Evolutionary conservation across 2,797 vertebrate species (phyloP).

Genomic region (Channa striata): DNA sequence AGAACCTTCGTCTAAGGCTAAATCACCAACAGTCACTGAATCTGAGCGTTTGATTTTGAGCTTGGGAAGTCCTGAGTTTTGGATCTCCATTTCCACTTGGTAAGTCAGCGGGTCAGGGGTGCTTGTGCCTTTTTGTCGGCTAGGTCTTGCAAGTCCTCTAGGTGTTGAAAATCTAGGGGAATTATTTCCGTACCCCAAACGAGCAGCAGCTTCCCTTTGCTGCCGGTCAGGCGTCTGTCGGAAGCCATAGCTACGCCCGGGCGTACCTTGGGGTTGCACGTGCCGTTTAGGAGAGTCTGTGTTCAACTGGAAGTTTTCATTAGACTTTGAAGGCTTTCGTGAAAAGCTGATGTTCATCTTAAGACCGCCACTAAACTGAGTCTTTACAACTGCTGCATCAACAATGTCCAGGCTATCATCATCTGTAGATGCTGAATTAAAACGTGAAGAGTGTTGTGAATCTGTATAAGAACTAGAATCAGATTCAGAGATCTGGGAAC

Average conservation of each 20-base stretch:
- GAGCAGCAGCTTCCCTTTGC: conserved; percentile 86
- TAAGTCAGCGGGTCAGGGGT: conserved; percentile 80
- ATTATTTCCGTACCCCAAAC: conserved; percentile 75
- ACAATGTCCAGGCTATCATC: conserved; percentile 76
- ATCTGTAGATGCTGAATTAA: conserved; percentile 70
- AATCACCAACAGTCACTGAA: conserved; percentile 72
- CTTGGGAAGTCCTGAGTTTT: conserved; percentile 91
- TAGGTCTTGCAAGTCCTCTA: conserved; percentile 39
- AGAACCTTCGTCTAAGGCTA: conserved; percentile 41
- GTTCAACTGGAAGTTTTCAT: conserved; percentile 50
- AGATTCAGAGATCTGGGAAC: conserved; percentile 29
- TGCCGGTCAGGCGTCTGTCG: conserved; percentile 87
- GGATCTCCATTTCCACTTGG: conserved; percentile 93
- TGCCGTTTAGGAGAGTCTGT: conserved; percentile 36
- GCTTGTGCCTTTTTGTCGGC: conserved; percentile 14
- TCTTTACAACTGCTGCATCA: conserved; percentile 71
- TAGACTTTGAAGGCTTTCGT: conserved; percentile 72
- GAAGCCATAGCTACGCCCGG: conserved; percentile 79
- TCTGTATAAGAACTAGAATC: conserved; percentile 66
- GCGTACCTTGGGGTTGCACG: conserved; percentile 1
- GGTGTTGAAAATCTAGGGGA: conserved; percentile 73
- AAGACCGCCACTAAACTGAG: conserved; percentile 68
- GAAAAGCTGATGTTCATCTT: conserved; percentile 79
- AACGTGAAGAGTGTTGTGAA: conserved; percentile 75
- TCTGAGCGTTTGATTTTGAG: conserved; percentile 89